phyloP scores from a whole-genome alignment of 2,797 vertebrate species.

The Gallirallus australis region DNA sequence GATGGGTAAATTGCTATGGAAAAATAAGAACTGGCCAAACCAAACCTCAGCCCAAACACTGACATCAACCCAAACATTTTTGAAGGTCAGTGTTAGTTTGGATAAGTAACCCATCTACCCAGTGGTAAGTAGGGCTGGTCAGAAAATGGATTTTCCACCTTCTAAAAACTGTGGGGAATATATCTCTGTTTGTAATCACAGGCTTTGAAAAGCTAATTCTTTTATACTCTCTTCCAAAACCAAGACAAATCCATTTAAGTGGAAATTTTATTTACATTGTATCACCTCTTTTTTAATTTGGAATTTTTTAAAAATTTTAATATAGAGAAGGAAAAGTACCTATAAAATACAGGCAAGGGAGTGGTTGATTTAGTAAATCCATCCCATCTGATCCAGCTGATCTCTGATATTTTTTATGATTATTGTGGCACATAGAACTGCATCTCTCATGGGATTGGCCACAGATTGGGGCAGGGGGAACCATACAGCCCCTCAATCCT shows the following conservation, averaged over 20 bases:
- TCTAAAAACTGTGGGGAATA: constrained; percentile 11
- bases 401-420: neutral
- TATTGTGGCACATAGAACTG: neutral
- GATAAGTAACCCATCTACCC: constrained; percentile 65
- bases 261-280: neutral
- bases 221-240: neutral
- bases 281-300: neutral
- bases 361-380: neutral
- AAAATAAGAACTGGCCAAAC: constrained; percentile 59
- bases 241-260: neutral
- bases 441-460: neutral
- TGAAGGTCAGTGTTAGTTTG: constrained; percentile 71
- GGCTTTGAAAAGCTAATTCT: neutral
- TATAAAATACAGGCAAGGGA: neutral
- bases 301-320: neutral
- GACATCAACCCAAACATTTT: constrained; percentile 69
- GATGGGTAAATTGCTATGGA: constrained; percentile 56
- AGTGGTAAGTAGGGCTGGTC: constrained; percentile 64
- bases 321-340: neutral
- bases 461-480: neutral
- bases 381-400: neutral
- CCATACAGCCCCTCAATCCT: neutral
- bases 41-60: constrained; percentile 73
- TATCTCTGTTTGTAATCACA: neutral
- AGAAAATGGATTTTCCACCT: constrained; percentile 72